phyloP scores from a whole-genome alignment of 2,888 invertebrate genomes.

The Hirtodrosophila confusa region DNA sequence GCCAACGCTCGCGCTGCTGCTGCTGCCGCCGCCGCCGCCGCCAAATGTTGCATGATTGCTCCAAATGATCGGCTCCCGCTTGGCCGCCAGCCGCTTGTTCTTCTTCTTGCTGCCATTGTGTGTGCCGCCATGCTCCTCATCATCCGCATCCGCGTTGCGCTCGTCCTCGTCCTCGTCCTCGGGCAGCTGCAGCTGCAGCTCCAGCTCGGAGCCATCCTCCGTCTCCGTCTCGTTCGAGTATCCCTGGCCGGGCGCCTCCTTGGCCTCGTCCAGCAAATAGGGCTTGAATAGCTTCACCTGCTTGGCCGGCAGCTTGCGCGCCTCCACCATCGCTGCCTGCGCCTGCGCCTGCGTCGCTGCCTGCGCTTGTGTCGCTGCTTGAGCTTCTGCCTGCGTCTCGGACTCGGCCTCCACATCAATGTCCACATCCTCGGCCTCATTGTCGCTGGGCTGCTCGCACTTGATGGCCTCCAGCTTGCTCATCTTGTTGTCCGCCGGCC shows the following conservation, averaged over 20 bases:
- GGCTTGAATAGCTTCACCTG: conserved; percentile 92
- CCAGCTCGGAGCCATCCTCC: conserved; percentile 30
- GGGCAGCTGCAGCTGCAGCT: conserved; percentile 31
- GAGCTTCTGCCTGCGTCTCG: conserved; percentile 7
- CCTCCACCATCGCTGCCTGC: conserved; percentile 31
- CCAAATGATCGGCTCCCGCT: conserved; percentile 82
- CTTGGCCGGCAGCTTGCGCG: conserved; percentile 72
- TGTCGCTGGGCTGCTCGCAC: conserved; percentile 52
- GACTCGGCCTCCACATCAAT: conserved; percentile 56
- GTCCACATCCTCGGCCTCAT: conserved; percentile 51
- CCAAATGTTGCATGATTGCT: conserved; percentile 75
- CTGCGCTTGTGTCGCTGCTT: conserved; percentile 24
- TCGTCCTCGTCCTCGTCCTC: conserved; percentile 55
- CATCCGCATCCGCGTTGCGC: conserved; percentile 55
- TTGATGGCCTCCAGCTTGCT: conserved; percentile 67
- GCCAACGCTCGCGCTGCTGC: conserved; percentile 22
- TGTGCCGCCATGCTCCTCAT: conserved; percentile 51
- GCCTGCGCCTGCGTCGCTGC: conserved; percentile 34
- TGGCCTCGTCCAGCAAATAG: conserved; percentile 88
- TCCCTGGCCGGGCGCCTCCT: conserved; percentile 13
- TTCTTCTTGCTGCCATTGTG: conserved; percentile 44
- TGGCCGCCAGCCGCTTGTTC: conserved; percentile 48
- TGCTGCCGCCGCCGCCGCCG: conserved; percentile 40
- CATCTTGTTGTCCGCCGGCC: conserved; percentile 77
- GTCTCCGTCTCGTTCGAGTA: not conserved